Conservation (phyloP, 64 coral and sea anemone genomes). For the Pocillopora verrucosa region DNA sequence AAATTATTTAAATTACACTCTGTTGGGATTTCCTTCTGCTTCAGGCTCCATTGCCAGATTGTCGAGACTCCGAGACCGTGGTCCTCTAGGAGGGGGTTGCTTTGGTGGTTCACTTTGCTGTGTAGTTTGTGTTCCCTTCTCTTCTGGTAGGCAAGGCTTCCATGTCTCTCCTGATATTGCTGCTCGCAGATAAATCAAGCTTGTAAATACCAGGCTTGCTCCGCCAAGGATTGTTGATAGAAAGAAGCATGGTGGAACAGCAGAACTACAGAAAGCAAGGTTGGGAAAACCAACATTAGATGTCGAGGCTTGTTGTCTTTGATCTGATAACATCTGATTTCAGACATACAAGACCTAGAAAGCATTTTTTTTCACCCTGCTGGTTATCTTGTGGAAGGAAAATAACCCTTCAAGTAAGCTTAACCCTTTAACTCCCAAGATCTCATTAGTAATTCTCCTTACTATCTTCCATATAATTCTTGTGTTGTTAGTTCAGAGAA, state of each 20-base stretch:
- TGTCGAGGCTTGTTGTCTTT: too few species aligned
- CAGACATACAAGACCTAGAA: too few species aligned
- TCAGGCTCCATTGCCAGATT: slow-evolving; percentile 48
- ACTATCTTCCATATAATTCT: too few species aligned
- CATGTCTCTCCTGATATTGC: slow-evolving; percentile 92
- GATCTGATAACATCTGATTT: too few species aligned
- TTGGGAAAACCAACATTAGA: background rate
- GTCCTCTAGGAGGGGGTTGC: slow-evolving; percentile 77
- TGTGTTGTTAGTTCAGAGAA: too few species aligned
- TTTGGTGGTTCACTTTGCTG: slow-evolving; percentile 69
- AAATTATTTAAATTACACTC: background rate
- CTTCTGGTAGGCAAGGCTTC: slow-evolving; percentile 70
- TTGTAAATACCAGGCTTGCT: slow-evolving; percentile 85
- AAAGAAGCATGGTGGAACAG: slow-evolving; percentile 83
- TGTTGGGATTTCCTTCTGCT: background rate
- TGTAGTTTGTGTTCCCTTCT: slow-evolving; percentile 7
- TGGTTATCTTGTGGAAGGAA: too few species aligned
- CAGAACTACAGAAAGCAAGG: slow-evolving; percentile 47
- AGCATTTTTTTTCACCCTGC: too few species aligned
- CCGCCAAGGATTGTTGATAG: slow-evolving; percentile 93
- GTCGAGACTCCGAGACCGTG: slow-evolving; percentile 61
- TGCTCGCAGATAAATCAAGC: slow-evolving; percentile 96
- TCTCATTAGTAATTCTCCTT: too few species aligned
- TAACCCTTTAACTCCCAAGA: too few species aligned
- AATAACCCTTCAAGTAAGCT: too few species aligned